Evolutionary conservation across 2,888 invertebrate genomes (phyloP), one percentile per base, ranked within the genome.

Genomic region (Druceiella hillmani): DNA sequence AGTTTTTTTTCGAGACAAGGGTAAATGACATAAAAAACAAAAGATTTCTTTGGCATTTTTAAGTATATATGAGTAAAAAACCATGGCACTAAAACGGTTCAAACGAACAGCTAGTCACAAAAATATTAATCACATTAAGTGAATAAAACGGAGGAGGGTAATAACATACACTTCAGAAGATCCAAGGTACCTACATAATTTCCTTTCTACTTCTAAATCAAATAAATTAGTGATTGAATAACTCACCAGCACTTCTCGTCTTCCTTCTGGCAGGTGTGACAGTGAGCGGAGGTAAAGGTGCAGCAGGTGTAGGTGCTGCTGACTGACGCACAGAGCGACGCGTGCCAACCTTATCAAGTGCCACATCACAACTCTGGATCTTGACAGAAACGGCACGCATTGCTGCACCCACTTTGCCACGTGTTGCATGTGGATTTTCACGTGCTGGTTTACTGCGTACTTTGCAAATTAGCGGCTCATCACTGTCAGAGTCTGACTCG

Each of bases 391-490:
- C 43, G 28, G 42, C 41, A 41, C 44, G 31, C 42, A 39, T 39
- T 40, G 40, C 39, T 13, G 44, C 37, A 43, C 51, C 48, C n/a
- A 53, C 43, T 14, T 47, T 46, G 3, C 53, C 48, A 33, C 52
- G 50, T 16, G 50, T 50, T 4, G 48, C 54, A 29, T 44, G 46
- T n/a, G 44, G 46, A 29, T 44, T 44, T 2, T 34, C 36, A 42
- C 57, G 60, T 17, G 54, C 55, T 33, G 52, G 53, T 48, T 64
- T 68, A 38, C 65, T 68, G 34, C 84, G 68, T 61, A 83, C 78
- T 66, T 86, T 76, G 50, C 81, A 79, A 47, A 84, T 83, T 41
- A 87, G 66, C 38, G 87, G 87, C 62, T 88, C 87, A 58, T 88
- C 88, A 46, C 81, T 82, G 55, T 88, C 88, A 33, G 87, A 87